phyloP scores from a whole-genome alignment of 1,140 invertebrate species.

The Zaprionus capensis region DNA sequence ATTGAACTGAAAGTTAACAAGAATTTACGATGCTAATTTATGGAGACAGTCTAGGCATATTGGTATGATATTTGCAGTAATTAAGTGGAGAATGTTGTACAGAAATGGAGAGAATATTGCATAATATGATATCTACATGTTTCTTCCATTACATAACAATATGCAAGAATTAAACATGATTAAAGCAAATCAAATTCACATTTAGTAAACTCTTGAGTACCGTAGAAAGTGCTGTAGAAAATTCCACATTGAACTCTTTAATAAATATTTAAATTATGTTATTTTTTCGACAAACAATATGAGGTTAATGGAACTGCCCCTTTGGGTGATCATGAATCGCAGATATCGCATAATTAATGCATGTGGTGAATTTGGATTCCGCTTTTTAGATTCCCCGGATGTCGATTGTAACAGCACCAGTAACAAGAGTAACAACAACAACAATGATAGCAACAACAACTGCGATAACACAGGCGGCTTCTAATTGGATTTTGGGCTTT shows the following conservation, averaged over 20 bases:
- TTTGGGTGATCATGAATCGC: background rate
- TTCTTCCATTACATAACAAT: background rate
- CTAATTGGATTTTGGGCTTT: slow-evolving; percentile 81
- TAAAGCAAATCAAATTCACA: no score
- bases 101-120: background rate
- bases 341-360: background rate
- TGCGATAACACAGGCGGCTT: slow-evolving; percentile 66
- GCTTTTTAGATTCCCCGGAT: slow-evolving; percentile 24
- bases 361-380: background rate
- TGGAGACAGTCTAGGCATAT: background rate
- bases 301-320: background rate
- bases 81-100: background rate
- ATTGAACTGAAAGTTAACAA: background rate
- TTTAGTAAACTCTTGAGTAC: no score
- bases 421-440: slow-evolving; percentile 20
- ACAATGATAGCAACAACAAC: slow-evolving; percentile 44
- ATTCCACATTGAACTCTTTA: no score
- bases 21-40: background rate
- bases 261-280: no score
- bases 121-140: background rate
- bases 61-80: background rate
- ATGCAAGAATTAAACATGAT: no score
- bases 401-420: slow-evolving; percentile 16
- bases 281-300: no score
- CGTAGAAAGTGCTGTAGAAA: background rate